These are phyloP conservation scores for Rhinichthys klamathensis DNA, from an alignment of 2,113 vertebrate species.

Conservation along the genomic window DNA sequence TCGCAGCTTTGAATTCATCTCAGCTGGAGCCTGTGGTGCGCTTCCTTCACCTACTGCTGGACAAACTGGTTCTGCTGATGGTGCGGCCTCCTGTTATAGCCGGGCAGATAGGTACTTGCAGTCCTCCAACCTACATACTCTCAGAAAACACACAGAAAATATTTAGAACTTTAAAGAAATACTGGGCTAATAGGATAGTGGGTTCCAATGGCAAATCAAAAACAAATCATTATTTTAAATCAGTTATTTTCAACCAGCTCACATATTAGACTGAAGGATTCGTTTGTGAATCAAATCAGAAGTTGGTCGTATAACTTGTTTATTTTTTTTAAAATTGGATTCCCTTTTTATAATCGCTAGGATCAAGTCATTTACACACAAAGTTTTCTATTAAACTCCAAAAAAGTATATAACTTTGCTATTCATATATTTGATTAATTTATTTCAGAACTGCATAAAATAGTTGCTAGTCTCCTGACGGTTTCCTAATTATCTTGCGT, in stretches of 20 bases:
- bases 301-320: not conserved
- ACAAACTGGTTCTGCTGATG: constrained; percentile 95
- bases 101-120: constrained; percentile 91
- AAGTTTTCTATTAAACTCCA: not conserved
- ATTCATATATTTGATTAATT: not conserved
- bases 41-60: constrained; percentile 96
- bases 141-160: not conserved
- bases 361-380: not conserved
- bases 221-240: not conserved
- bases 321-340: too few relatives aligned
- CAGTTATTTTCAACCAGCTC: not conserved
- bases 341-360: not conserved
- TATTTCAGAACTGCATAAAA: not conserved
- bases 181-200: not conserved
- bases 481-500: too few relatives aligned
- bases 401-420: not conserved
- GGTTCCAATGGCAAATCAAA: not conserved
- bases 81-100: constrained; percentile 96
- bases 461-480: not conserved
- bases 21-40: constrained; percentile 96
- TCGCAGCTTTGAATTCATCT: constrained; percentile 90
- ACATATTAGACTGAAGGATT: not conserved
- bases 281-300: not conserved
- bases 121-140: not conserved
- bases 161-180: not conserved